Evolutionary conservation across 2,797 vertebrate genomes (phyloP).

Genomic region (Crenuchus spilurus): DNA sequence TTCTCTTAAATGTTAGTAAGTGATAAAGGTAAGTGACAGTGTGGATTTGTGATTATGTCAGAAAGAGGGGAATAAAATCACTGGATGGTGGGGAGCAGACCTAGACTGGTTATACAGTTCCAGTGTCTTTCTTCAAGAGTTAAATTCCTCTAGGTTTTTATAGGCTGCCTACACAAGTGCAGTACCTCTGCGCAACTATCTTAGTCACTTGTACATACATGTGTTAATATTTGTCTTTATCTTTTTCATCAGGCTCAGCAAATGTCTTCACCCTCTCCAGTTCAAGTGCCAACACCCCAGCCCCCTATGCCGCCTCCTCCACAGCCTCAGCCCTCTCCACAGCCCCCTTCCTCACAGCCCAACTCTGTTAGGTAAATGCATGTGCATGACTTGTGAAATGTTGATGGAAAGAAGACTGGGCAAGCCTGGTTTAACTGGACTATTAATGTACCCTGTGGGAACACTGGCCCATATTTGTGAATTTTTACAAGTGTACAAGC

Average conservation of each 20-base stretch:
- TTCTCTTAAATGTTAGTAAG: neutral
- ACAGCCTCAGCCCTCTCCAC: conserved; percentile 88
- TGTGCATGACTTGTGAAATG: neutral
- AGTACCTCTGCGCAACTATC: conserved; percentile 2
- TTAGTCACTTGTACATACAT: conserved; percentile 5
- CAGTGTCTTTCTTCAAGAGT: neutral
- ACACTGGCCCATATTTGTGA: no score
- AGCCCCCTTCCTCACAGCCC: conserved; percentile 90
- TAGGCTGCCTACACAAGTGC: conserved; percentile 9
- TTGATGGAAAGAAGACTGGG: neutral
- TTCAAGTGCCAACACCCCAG: conserved; percentile 88
- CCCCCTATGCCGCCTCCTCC: conserved; percentile 92
- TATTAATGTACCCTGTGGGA: no score
- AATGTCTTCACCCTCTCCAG: conserved; percentile 91
- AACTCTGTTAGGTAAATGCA: conserved; percentile 83
- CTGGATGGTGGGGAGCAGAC: neutral
- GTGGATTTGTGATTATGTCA: neutral
- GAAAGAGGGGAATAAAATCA: neutral
- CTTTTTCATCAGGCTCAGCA: conserved; percentile 76
- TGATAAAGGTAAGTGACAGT: conserved; percentile 48
- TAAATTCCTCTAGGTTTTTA: neutral
- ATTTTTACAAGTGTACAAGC: no score
- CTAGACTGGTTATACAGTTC: neutral
- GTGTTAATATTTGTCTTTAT: neutral
- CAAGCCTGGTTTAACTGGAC: neutral